A percentile compares a stretch with the other conserved stretches of the same genome.
These are phyloP conservation scores for Neosilurus hyrtlii DNA, from an alignment of 2,797 vertebrate species.

Conservation along the genomic window DNA sequence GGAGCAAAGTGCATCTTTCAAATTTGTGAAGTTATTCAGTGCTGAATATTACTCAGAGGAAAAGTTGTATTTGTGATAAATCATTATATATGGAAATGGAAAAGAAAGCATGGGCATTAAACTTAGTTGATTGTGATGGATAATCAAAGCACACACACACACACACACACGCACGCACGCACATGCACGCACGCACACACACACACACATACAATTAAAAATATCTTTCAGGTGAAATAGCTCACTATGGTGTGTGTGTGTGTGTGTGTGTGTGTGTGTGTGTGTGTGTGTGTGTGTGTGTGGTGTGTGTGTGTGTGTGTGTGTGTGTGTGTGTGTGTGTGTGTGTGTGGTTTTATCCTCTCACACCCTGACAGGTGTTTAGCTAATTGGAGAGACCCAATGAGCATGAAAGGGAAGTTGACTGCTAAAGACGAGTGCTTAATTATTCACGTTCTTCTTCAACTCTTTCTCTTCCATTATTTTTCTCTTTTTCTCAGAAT, in stretches of 20 bases:
- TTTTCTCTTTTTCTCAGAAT: not conserved
- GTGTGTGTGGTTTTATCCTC: not conserved
- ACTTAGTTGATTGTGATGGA: not conserved
- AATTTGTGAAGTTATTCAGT: not conserved
- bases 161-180: not conserved
- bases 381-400: conserved; percentile 29
- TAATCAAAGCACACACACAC: not conserved
- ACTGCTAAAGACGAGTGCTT: conserved; percentile 28
- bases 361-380: conserved; percentile 24
- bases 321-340: conserved; percentile 1
- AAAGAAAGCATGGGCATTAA: not conserved
- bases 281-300: too few relatives aligned
- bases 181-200: conserved; percentile 10
- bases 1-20: not conserved
- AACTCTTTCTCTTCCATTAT: conserved; percentile 5
- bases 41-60: not conserved
- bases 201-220: not conserved
- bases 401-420: conserved; percentile 15
- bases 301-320: not conserved
- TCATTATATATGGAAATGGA: not conserved
- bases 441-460: conserved; percentile 32
- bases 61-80: not conserved
- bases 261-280: too few relatives aligned
- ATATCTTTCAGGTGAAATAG: conserved; percentile 9
- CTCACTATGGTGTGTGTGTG: too few relatives aligned